Conservation (phyloP, 2,888 invertebrate genomes). For the Tipula helvola region DNA sequence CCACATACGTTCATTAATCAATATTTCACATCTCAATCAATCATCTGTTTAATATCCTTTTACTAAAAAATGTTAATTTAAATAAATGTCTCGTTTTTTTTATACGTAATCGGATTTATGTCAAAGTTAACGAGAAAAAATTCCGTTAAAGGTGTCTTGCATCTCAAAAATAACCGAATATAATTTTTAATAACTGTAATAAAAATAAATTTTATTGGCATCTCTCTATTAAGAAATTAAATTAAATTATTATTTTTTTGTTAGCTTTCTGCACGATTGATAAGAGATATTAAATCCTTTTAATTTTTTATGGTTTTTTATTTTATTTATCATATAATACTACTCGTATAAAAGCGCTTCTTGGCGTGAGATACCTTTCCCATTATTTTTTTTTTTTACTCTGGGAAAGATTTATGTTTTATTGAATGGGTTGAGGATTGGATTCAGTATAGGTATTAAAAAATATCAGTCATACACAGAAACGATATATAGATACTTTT, state of each 20-base stretch:
- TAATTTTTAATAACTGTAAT: not conserved
- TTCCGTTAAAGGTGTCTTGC: not conserved
- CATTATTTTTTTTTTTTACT: not conserved
- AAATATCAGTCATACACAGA: not conserved
- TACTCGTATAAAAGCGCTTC: not conserved
- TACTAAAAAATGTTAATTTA: not conserved
- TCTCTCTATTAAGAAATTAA: not conserved
- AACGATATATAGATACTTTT: not conserved
- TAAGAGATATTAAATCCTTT: not conserved
- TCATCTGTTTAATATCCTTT: not conserved
- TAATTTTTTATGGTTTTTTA: not conserved
- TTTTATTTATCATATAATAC: not conserved
- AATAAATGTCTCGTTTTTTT: not conserved
- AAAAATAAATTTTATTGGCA: not conserved
- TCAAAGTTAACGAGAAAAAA: not conserved
- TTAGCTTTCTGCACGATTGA: constrained; percentile 4
- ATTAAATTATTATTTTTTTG: not conserved
- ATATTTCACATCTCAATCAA: not conserved
- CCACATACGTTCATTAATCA: not conserved
- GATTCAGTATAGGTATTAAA: not conserved
- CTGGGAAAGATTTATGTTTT: not conserved
- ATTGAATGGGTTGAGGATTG: not conserved
- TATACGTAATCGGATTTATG: not conserved
- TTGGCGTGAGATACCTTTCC: not conserved
- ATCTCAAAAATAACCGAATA: not conserved